Base-by-base conservation (phyloP, 2,113 vertebrate genomes). In the Coryphaenoides rupestris region DNA sequence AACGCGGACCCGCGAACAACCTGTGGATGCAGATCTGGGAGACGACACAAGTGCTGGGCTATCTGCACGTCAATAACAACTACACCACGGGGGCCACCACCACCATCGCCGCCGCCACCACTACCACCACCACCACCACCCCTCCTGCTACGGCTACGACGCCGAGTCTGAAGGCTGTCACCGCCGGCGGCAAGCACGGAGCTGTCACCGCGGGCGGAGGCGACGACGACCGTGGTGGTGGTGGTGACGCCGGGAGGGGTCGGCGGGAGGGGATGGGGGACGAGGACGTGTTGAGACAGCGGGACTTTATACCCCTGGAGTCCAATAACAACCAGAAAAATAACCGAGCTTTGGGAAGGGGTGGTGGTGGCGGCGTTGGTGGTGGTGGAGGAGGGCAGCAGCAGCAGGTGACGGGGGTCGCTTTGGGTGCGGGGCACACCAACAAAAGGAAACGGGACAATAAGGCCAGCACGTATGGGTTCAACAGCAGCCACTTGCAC, bases 1-100 rank as follows among this genome's bases (percentile, higher is more conserved):
- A 98, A 89, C 94, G 94, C 80, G 95, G 95, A 89, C 95, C 95
- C 50, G 94, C 95, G 69, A 96, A 96, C 91, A 93, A 93, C 90
- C 91, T 95, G 94, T 98, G 95, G 95, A 93, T 95, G 93, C 95
- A 95, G 89, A 96, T 98, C 73, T 98, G 95, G 95, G 94, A 96
- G 86, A 94, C 94, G 76, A 96, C 95, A 59, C 95, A 96, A 70
- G 94, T 94, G 67, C 84, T 96, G 76, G 90, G 93, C 59, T 94
- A 92, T 84, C 82, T 96, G 77, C 93, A 94, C 80, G 93, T 95
- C 61, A 92, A 92, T 82, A 91, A 86, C 84, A 88, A 90, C 88
- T 92, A 85, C 83, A 90, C 75, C 83, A 77, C 84, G 68, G 89
- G 86, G 88, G 40, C 78, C 69, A 82, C 81, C 76, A 81, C 69